phyloP scores from a whole-genome alignment of 92 coral and sea anemone species.

The Porites cylindrica region DNA sequence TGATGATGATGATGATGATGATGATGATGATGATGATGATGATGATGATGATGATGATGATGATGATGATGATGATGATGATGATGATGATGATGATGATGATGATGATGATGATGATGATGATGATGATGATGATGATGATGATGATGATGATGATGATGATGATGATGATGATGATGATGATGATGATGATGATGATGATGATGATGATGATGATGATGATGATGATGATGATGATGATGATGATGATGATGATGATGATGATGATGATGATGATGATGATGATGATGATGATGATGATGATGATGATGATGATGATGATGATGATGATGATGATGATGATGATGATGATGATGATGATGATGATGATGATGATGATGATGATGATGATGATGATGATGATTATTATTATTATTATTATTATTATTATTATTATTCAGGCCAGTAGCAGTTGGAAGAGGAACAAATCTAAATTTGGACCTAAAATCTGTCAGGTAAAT shows the following conservation, averaged over 20 bases:
- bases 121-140: too few species aligned
- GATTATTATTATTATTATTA: not conserved
- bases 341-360: too few species aligned
- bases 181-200: not conserved
- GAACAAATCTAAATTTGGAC: slow-evolving; percentile 83
- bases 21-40: not conserved
- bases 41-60: too few species aligned
- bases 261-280: not conserved
- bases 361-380: too few species aligned
- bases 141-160: not conserved
- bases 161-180: too few species aligned
- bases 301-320: too few species aligned
- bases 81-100: too few species aligned
- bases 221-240: not conserved
- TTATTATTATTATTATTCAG: slow-evolving; percentile 17
- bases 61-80: not conserved
- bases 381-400: not conserved
- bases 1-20: too few species aligned
- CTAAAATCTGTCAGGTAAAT: slow-evolving; percentile 91
- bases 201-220: too few species aligned
- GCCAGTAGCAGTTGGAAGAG: slow-evolving; percentile 69
- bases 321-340: too few species aligned
- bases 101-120: not conserved
- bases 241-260: too few species aligned
- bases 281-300: too few species aligned